Evolutionary conservation across 2,797 vertebrate species (phyloP).

Genomic region (Takifugu rubripes): DNA sequence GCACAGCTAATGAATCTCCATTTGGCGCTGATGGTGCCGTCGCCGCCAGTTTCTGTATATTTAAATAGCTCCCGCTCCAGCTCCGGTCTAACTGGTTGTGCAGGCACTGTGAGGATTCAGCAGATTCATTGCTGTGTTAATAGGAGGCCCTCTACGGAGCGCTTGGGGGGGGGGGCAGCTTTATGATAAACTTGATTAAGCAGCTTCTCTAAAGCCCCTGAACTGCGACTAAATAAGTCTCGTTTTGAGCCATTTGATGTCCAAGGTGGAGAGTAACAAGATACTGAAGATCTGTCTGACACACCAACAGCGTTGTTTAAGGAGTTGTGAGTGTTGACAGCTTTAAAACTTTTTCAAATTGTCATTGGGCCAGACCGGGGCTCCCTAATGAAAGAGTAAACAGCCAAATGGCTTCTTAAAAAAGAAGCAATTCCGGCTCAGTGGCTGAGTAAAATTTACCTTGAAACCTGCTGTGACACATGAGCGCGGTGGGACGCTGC

Average conservation of each 20-base stretch:
- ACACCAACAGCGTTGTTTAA: constrained; percentile 19
- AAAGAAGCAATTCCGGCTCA: constrained; percentile 25
- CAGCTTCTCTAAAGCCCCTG: background rate
- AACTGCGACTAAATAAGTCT: background rate
- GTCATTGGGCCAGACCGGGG: constrained; percentile 21
- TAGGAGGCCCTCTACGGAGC: too few species aligned
- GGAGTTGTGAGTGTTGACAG: constrained; percentile 16
- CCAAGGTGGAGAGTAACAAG: background rate
- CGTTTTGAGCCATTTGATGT: background rate
- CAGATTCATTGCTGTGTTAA: too few species aligned
- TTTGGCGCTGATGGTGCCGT: too few species aligned
- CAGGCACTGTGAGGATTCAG: too few species aligned
- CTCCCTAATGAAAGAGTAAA: constrained; percentile 46
- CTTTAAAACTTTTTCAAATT: constrained; percentile 19
- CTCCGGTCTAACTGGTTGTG: too few species aligned
- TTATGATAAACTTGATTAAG: background rate
- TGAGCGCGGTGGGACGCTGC: constrained; percentile 9
- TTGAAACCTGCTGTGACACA: constrained; percentile 43
- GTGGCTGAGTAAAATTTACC: constrained; percentile 34
- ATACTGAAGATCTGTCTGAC: background rate
- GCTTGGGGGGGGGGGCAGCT: background rate
- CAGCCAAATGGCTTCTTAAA: constrained; percentile 39
- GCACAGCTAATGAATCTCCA: too few species aligned
- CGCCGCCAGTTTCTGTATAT: too few species aligned
- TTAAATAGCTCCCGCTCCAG: too few species aligned